phyloP scores from a whole-genome alignment of 2,797 vertebrate genomes.

The Sebastes minor region DNA sequence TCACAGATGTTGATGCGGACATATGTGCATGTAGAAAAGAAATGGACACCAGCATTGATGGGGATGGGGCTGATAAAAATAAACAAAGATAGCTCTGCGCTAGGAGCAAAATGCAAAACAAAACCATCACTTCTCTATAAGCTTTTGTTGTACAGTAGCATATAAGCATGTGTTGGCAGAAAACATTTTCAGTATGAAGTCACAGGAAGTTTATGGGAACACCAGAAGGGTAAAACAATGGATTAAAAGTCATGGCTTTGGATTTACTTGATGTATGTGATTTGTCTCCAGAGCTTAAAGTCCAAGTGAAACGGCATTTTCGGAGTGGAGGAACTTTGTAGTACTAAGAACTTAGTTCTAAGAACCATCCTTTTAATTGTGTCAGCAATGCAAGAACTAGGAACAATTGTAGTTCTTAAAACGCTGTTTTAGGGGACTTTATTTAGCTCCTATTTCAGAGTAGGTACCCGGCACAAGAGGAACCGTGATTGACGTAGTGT shows the following conservation, averaged over 20 bases:
- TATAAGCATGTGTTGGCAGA: not conserved
- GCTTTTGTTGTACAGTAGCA: not conserved
- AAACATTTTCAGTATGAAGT: not conserved
- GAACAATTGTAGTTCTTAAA: no score
- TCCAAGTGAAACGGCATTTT: not conserved
- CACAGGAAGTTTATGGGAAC: not conserved
- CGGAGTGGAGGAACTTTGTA: no score
- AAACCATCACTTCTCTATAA: not conserved
- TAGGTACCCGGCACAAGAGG: no score
- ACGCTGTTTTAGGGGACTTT: no score
- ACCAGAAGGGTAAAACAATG: not conserved
- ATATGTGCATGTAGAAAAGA: not conserved
- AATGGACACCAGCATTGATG: not conserved
- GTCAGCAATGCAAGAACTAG: no score
- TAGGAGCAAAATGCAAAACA: fast-evolving
- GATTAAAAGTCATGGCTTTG: slow-evolving; percentile 3
- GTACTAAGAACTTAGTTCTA: no score
- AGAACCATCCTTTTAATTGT: fast-evolving
- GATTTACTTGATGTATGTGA: not conserved
- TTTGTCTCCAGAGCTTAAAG: not conserved
- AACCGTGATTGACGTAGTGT: no score
- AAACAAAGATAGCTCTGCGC: not conserved
- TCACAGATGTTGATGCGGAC: not conserved
- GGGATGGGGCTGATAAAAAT: not conserved
- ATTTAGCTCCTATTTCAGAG: no score